Evolutionary conservation across 2,113 vertebrate genomes (phyloP).

Genomic region (Centropus unirufus): DNA sequence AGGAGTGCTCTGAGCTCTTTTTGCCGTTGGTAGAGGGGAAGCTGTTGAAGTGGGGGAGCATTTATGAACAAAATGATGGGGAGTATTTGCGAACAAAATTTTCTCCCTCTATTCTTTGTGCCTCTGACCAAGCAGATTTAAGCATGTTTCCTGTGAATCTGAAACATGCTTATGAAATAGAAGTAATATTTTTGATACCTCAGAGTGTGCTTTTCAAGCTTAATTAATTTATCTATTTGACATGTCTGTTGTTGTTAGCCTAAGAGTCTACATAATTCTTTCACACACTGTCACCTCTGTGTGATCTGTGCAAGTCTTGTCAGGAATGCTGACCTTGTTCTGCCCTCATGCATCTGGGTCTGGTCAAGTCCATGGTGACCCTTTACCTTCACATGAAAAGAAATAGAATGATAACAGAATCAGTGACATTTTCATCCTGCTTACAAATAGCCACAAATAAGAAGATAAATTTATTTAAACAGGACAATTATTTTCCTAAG

Average conservation of each 20-base stretch:
- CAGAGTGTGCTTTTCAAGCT: background rate
- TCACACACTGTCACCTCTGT: conserved; percentile 9
- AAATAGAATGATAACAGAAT: background rate
- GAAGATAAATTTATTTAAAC: background rate
- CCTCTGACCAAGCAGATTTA: background rate
- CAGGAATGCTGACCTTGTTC: conserved; percentile 8
- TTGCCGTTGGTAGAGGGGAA: background rate
- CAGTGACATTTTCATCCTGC: background rate
- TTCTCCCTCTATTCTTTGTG: background rate
- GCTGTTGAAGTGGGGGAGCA: background rate
- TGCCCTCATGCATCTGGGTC: background rate
- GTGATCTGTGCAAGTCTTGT: background rate
- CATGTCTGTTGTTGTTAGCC: background rate
- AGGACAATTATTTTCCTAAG: background rate
- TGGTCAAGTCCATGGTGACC: background rate
- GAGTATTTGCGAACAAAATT: no score
- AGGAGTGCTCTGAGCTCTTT: background rate
- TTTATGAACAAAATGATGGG: background rate
- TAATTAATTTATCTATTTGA: background rate
- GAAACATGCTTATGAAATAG: background rate
- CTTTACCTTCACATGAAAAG: background rate
- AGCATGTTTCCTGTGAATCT: background rate
- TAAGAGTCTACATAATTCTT: background rate
- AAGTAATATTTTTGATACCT: background rate
- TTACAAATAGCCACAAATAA: background rate